These are phyloP conservation scores for Psilopogon haemacephalus DNA, from an alignment of 2,113 vertebrate species.

Conservation along the genomic window DNA sequence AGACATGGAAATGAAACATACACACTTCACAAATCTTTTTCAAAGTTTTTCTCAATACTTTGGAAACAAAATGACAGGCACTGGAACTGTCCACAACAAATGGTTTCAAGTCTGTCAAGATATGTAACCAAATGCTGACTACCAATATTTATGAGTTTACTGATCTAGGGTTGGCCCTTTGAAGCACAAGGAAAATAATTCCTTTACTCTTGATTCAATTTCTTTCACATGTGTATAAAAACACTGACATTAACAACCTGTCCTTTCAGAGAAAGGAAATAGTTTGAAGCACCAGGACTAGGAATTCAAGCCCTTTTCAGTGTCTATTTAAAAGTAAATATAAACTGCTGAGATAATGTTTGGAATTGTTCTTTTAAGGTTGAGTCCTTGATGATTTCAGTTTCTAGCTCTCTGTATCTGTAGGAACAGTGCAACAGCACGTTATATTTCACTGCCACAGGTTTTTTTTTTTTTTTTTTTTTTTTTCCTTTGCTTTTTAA, in stretches of 20 bases:
- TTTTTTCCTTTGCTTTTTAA: not conserved
- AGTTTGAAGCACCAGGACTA: not conserved
- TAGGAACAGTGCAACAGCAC: not conserved
- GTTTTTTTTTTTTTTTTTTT: not conserved
- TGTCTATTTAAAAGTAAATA: not conserved
- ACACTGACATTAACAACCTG: not conserved
- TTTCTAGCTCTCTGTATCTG: slow-evolving; percentile 13
- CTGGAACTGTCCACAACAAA: not conserved
- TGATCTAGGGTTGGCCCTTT: not conserved
- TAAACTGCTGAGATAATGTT: not conserved
- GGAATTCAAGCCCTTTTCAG: not conserved
- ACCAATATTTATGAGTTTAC: not conserved
- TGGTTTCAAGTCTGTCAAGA: not conserved
- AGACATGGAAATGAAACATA: not conserved
- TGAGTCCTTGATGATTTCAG: not conserved
- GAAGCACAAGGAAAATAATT: not conserved
- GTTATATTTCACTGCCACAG: not conserved
- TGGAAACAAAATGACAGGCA: not conserved
- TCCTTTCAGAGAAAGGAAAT: not conserved
- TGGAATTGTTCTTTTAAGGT: not conserved
- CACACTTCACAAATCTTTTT: not conserved
- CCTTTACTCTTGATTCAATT: not conserved
- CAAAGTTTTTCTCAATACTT: not conserved
- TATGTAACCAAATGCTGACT: not conserved
- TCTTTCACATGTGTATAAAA: not conserved